Percentiles rank a stretch among this genome's conserved stretches.
These are phyloP conservation scores for Acanthosoma haemorrhoidale DNA, from an alignment of 2,888 invertebrate species.

Conservation along the genomic window DNA sequence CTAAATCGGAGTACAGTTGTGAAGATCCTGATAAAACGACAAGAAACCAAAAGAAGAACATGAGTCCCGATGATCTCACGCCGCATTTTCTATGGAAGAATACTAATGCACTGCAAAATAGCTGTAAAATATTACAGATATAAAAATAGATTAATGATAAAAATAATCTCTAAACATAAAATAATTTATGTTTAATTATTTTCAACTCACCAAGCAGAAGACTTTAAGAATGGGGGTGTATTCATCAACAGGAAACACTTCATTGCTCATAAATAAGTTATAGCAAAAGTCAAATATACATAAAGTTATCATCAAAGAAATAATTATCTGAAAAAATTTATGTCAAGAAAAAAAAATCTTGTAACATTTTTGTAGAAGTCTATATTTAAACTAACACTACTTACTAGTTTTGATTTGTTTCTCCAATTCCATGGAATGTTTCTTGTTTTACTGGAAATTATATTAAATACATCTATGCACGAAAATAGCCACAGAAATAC, in stretches of 20 bases:
- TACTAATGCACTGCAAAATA: neutral
- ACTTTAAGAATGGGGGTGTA: neutral
- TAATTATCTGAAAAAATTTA: neutral
- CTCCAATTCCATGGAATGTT: constrained; percentile 3
- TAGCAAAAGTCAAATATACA: neutral
- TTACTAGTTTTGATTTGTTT: neutral
- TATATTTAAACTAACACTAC: too few relatives aligned
- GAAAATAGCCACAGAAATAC: neutral
- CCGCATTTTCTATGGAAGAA: neutral
- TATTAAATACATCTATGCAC: neutral
- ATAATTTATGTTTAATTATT: neutral
- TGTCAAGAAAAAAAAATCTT: too few relatives aligned
- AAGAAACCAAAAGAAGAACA: constrained; percentile 16
- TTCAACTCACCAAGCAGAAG: neutral
- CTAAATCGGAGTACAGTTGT: too few relatives aligned
- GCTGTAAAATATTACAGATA: neutral
- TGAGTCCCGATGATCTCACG: neutral
- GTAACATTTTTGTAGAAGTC: too few relatives aligned
- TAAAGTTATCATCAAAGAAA: neutral
- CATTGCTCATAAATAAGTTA: neutral
- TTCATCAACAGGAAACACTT: constrained; percentile 8
- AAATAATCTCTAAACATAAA: neutral
- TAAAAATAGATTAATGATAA: neutral
- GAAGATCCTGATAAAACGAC: neutral
- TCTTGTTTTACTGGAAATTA: neutral